Base-by-base conservation (phyloP, 1,140 invertebrate species). In the Amphibalanus amphitrite region DNA sequence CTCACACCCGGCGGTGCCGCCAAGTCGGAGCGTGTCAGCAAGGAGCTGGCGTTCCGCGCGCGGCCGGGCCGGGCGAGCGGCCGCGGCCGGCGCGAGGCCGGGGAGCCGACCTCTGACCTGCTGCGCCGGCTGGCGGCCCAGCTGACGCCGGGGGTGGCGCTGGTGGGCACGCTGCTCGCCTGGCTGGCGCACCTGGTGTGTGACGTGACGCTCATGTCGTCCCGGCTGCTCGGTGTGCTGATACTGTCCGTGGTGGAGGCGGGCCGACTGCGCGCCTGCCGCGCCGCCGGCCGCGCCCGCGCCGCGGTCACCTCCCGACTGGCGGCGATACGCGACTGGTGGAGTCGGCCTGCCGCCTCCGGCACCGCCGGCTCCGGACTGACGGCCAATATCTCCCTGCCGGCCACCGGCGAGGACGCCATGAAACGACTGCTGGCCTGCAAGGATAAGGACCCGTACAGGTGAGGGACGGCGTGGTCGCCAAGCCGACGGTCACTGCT, bases 371-470 rank as follows among this genome's bases (percentile, higher is more conserved):
- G 10, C 64, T 4, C 64, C 26, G 88, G 89, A 69, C 81, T 91
- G 23, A 87, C 90, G 73, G 80, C 85, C 74, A 93, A 93, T 79
- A 92, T 93, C 76, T 84, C 86, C 28, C 81, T 96, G 76, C 92
- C 92, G 0, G 86, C 89, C 28, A 95, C 91, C 69, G 92, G 92
- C 38, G 93, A 95, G 77, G 93, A 95, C 81, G 93, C 93, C 71
- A 93, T 96, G 90, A 93, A 91, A 80, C 84, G 92, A 78, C 83
- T 96, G 72, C 81, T 95, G 6, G 90, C 92, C 69, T 94, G 92
- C 79, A 93, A 93, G 84, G 93, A 92, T 76, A 94, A 95, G 82
- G 93, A 96, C 83, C 92, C 93, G 26, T 96, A 96, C 65, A 67
- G 65, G 65, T 67, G 26, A 26, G 64, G 64, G 6, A 17, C 38